Evolutionary conservation across 64 coral and sea anemone species (phyloP), one percentile per base, ranked within the genome.

Genomic region (Pachyseris speciosa): DNA sequence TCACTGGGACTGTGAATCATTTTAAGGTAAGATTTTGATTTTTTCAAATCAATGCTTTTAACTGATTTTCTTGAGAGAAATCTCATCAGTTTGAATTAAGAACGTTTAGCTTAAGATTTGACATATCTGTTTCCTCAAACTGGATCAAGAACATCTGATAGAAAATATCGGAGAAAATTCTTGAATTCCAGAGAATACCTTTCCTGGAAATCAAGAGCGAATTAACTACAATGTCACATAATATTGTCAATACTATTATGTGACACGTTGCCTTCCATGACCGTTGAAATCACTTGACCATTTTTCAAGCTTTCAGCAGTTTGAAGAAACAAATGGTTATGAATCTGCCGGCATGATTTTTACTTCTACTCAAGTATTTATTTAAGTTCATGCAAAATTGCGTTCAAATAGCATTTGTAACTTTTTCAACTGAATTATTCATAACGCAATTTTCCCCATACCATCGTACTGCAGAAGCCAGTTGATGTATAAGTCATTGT

Each of bases 151-250:
- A 64, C 7, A 28, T 26, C 24, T 9, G 3, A 27, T 22, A 25
- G 11, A 29, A 64, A 11, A 32, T 2, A 40, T n/a, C 40, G 16
- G 30, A 78, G 11, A 20, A 37, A 15, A 36, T 53, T 78, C 75
- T 78, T 55, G 75, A 78, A 36, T 78, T 31, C 27, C 49, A n/a
- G 74, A 3, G 28, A 53, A 53, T 2, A 20, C 29, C 2, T 29
- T 31, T 19, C 30, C 47, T 38, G 48, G 75, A 49, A 78, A 57
- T 78, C 75, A 55, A 78, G 75, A 76, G 17, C 12, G 17, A 27
- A 55, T 33, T 78, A n/a, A 58, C 53, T 78, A 32, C 33, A 38
- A 22, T 76, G 49, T 78, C 75, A 78, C 75, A 78, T 49, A 57
- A 11, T 78, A 30, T 57, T 3, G 37, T 29, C 10, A 7, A 36